These are phyloP conservation scores for Ptilodon capucinus DNA, from an alignment of 2,888 invertebrate genomes.

Conservation along the genomic window DNA sequence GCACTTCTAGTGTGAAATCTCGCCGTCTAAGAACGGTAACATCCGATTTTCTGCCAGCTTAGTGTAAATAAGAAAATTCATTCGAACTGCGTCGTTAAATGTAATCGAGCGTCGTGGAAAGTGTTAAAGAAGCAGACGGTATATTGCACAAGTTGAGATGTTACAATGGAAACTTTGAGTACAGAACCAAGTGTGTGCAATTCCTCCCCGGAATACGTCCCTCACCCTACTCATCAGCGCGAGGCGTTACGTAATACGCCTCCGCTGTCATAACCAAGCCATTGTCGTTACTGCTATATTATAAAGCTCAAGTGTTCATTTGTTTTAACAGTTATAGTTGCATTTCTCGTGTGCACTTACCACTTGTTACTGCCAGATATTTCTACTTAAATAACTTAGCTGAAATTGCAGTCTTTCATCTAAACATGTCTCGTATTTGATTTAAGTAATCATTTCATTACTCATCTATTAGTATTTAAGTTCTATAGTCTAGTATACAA, in stretches of 20 bases:
- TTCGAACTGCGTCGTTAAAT: slow-evolving; percentile 76
- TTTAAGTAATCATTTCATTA: too few relatives aligned
- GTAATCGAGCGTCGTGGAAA: slow-evolving; percentile 80
- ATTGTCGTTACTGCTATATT: neutral
- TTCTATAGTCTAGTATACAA: too few relatives aligned
- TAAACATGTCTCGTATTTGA: too few relatives aligned
- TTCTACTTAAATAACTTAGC: too few relatives aligned
- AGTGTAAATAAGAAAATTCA: slow-evolving; percentile 80
- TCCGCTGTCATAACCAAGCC: slow-evolving; percentile 1
- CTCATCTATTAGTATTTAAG: too few relatives aligned
- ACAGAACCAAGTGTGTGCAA: slow-evolving; percentile 73
- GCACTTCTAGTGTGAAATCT: slow-evolving; percentile 67
- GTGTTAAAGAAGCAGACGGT: slow-evolving; percentile 79
- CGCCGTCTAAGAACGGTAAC: slow-evolving; percentile 55
- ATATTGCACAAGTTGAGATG: slow-evolving; percentile 81
- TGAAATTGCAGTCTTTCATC: too few relatives aligned
- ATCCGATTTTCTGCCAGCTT: slow-evolving; percentile 70
- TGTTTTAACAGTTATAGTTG: neutral
- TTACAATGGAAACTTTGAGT: slow-evolving; percentile 78
- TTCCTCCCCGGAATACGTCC: slow-evolving; percentile 67
- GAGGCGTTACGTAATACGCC: slow-evolving; percentile 52
- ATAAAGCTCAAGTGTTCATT: neutral
- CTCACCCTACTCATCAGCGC: slow-evolving; percentile 54
- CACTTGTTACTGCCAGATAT: too few relatives aligned
- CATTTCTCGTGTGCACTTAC: too few relatives aligned